phyloP scores from a whole-genome alignment of 2,797 vertebrate genomes.

The Nyctalus aviator region DNA sequence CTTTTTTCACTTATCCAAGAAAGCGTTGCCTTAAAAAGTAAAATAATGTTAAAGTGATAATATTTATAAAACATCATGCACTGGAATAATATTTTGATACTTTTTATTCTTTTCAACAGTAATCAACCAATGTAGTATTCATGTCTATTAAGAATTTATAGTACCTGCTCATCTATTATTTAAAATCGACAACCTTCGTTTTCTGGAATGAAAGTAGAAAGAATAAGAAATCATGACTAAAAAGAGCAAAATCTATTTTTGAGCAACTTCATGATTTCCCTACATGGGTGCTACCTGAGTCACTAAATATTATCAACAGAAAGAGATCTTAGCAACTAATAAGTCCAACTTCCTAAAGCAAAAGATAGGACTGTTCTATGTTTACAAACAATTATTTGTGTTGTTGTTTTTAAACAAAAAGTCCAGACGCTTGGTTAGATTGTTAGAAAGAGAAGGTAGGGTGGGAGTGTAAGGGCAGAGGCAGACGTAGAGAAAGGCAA shows the following conservation, averaged over 20 bases:
- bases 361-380: not conserved
- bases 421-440: not conserved
- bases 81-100: not conserved
- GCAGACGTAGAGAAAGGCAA: not conserved
- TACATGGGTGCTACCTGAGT: not conserved
- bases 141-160: conserved; percentile 20
- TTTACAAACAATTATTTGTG: not conserved
- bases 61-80: conserved; percentile 24
- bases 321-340: not conserved
- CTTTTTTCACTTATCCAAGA: not conserved
- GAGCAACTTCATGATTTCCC: conserved; percentile 19
- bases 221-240: not conserved
- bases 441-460: not conserved
- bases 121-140: not conserved
- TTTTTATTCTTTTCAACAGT: conserved; percentile 9
- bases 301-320: conserved; percentile 31
- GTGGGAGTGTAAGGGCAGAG: rapidly evolving
- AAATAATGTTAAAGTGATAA: conserved; percentile 30
- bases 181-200: conserved; percentile 42
- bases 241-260: not conserved
- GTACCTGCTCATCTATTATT: not conserved
- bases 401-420: conserved; percentile 1
- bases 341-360: not conserved
- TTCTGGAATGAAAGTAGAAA: conserved; percentile 30
- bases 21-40: conserved; percentile 26